phyloP scores from a whole-genome alignment of 2,888 invertebrate genomes.

The Odontocerum albicorne region DNA sequence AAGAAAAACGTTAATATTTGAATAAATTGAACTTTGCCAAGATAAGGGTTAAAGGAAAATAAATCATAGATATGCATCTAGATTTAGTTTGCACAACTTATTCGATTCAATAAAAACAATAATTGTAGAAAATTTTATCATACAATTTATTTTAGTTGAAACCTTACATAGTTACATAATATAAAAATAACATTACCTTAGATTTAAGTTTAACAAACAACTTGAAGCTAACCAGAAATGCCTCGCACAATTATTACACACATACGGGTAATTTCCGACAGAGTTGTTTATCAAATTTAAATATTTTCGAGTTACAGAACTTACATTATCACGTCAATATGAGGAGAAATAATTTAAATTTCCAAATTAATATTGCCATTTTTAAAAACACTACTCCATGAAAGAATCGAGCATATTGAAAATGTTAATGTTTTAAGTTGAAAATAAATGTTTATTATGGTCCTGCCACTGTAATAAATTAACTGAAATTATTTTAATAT shows the following conservation, averaged over 20 bases:
- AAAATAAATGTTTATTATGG: no score
- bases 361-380: no score
- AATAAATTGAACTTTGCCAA: background rate
- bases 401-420: no score
- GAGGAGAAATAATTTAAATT: background rate
- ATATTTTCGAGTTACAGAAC: conserved; percentile 1
- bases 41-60: no score
- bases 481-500: no score
- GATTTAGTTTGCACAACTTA: background rate
- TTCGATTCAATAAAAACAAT: background rate
- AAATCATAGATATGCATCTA: background rate
- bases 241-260: no score
- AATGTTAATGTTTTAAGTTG: no score
- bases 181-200: conserved; percentile 25
- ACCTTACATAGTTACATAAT: conserved; percentile 27
- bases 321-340: background rate
- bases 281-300: conserved; percentile 9
- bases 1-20: background rate
- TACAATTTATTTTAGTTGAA: conserved; percentile 23
- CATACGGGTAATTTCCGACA: background rate
- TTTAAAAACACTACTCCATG: no score
- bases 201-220: conserved; percentile 7
- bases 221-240: background rate
- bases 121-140: conserved; percentile 11
- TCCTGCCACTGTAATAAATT: no score